Evolutionary conservation across 2,888 invertebrate species (phyloP).

Genomic region (Heliconius charithonia): DNA sequence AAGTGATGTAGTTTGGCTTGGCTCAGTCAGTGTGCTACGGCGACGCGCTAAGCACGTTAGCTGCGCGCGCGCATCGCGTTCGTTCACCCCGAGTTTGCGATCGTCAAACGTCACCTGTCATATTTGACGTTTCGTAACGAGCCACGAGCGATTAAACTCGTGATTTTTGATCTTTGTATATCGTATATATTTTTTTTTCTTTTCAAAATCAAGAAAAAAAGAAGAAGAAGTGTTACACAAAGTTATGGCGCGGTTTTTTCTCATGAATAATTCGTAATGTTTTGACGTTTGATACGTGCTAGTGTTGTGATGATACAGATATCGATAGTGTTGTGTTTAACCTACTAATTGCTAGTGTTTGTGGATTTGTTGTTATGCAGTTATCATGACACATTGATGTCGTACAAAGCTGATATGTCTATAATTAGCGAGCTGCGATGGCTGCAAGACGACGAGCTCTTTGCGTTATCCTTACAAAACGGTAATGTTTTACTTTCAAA

Average conservation of each 20-base stretch:
- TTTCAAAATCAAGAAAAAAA: neutral
- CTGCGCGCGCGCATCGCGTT: constrained; percentile 59
- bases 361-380: constrained; percentile 63
- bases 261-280: constrained; percentile 64
- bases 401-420: constrained; percentile 79
- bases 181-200: neutral
- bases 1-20: constrained; percentile 45
- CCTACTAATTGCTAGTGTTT: constrained; percentile 55
- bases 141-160: constrained; percentile 53
- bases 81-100: constrained; percentile 66
- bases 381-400: constrained; percentile 76
- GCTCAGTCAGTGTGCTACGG: constrained; percentile 66
- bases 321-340: constrained; percentile 59
- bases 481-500: constrained; percentile 56
- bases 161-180: constrained; percentile 53
- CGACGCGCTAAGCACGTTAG: constrained; percentile 67
- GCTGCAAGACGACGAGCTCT: constrained; percentile 79
- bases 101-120: constrained; percentile 74
- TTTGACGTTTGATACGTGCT: constrained; percentile 64
- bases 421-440: constrained; percentile 80
- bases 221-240: constrained; percentile 46
- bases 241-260: constrained; percentile 60
- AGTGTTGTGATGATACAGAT: constrained; percentile 67
- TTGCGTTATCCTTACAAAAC: constrained; percentile 80
- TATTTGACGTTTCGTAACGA: constrained; percentile 71